These are phyloP conservation scores for Cheilosia soror DNA, from an alignment of 2,888 invertebrate genomes.

Conservation along the genomic window DNA sequence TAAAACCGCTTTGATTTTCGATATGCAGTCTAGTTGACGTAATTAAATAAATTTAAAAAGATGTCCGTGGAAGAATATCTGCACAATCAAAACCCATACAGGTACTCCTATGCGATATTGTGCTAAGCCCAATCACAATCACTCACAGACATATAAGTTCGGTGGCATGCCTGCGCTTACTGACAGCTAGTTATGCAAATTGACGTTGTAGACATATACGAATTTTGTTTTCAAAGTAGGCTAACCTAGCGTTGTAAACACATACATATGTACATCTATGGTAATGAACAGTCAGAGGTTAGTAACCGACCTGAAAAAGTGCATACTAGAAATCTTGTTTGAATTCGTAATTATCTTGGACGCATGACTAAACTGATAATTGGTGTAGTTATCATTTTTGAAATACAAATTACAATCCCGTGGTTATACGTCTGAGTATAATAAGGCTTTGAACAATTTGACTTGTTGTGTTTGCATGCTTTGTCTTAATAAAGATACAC, in stretches of 20 bases:
- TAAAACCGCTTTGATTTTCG: not conserved
- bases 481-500: conserved; percentile 11
- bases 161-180: not conserved
- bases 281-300: conserved; percentile 10
- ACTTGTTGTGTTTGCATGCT: conserved; percentile 2
- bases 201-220: not conserved
- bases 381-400: not conserved
- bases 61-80: not conserved
- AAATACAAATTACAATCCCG: not conserved
- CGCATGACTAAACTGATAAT: conserved; percentile 26
- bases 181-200: not conserved
- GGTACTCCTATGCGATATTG: not conserved
- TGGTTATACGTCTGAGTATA: not conserved
- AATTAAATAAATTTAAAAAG: not conserved
- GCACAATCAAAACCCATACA: not conserved
- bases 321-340: conserved; percentile 11
- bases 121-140: not conserved
- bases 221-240: not conserved
- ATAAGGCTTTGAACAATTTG: too few species aligned
- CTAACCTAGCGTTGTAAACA: not conserved
- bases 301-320: conserved; percentile 36
- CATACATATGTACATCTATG: not conserved
- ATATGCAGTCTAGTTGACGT: not conserved
- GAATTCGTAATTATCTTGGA: conserved; percentile 5
- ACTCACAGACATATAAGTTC: not conserved